A percentile compares a stretch with the other conserved stretches of the same genome.
These are phyloP conservation scores for Vanessa atalanta DNA, from an alignment of 1,140 invertebrate genomes.

Conservation along the genomic window DNA sequence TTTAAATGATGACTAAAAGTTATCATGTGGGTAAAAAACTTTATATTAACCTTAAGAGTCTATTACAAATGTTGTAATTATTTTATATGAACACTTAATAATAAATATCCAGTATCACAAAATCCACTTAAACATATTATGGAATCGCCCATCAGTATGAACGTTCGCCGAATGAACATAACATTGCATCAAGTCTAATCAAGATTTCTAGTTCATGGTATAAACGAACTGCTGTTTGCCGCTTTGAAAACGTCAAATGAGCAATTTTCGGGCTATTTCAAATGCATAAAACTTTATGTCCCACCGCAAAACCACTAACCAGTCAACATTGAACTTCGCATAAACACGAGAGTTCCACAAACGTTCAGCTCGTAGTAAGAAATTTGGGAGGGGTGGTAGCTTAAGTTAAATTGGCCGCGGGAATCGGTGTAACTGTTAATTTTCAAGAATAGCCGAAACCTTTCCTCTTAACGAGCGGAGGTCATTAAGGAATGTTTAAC, in stretches of 20 bases:
- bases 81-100: background rate
- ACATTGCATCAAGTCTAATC: constrained; percentile 45
- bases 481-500: constrained; percentile 70
- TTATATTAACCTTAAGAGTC: no score
- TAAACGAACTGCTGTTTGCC: constrained; percentile 43
- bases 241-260: constrained; percentile 62
- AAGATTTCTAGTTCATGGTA: constrained; percentile 51
- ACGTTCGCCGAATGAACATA: constrained; percentile 14
- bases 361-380: background rate
- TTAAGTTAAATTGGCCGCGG: constrained; percentile 37
- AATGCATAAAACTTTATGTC: constrained; percentile 61
- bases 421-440: constrained; percentile 64
- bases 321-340: constrained; percentile 30
- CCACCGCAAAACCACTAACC: constrained; percentile 40
- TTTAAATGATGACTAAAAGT: no score
- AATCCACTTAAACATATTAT: background rate
- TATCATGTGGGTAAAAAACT: no score
- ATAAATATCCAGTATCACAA: background rate
- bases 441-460: constrained; percentile 69
- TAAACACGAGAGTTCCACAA: background rate
- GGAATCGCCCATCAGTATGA: background rate
- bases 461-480: constrained; percentile 64
- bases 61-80: background rate
- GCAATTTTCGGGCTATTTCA: constrained; percentile 66
- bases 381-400: constrained; percentile 20